Base-by-base conservation (phyloP, 1,140 invertebrate genomes). In the Hesperophylax magnus region DNA sequence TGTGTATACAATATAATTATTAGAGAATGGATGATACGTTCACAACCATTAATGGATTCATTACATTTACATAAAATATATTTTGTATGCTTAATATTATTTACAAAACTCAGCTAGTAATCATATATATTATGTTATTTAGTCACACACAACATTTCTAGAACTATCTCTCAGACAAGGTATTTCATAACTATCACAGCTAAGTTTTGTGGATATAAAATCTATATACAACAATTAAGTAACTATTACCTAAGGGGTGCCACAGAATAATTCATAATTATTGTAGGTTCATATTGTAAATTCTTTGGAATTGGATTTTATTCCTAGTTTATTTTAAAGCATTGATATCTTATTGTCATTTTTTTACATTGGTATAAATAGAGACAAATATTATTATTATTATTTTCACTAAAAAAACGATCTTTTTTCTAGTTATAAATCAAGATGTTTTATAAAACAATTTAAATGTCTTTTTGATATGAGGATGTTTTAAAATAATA, bases 121-220 rank as follows among this genome's bases (percentile, higher is more conserved):
- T 47, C 9, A 47, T 47, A 47, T 14, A 47, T 27, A 27, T 27
- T 27, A 27, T 56, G 17, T 61, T 20, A 14, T 67, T 67, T 67
- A 67, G 24, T 34, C 63, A 67, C 22, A 27, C 27, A 67, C 22
- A 31, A n/a, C 39, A 34, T 15, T 27, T 67, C 63, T 67, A 67
- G 7, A n/a, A 2, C 63, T 67, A 67, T 27, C 63, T 34, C 63
- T 31, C 31, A 31, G 31, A 22, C 24, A 67, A 61, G 58, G 58
- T 61, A 61, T 61, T 22, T 71, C 74, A 52, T n/a, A 24, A 77
- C 82, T 83, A 83, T 83, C 82, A 83, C 82, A 83, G 82, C 82
- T 83, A 83, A 77, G 20, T 58, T 80, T 83, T 83, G 82, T 80
- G 77, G 79, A 80, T 83, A 83, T 75, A 83, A 83, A 81, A 81